phyloP scores from a whole-genome alignment of 2,888 invertebrate genomes.

The Escarpia spicata region DNA sequence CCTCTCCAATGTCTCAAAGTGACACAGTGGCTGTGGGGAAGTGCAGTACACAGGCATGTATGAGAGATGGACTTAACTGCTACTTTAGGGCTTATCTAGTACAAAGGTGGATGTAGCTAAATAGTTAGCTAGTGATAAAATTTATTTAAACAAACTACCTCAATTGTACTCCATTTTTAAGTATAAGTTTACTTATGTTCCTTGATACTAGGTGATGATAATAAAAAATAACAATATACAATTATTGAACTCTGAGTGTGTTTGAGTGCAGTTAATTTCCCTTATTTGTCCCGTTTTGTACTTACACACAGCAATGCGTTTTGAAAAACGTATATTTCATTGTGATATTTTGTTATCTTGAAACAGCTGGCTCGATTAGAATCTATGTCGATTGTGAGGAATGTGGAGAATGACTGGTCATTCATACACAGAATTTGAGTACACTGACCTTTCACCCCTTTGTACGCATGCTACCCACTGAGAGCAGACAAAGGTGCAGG shows the following conservation, averaged over 20 bases:
- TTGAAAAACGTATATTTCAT: not conserved
- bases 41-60: no score
- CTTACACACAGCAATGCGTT: no score
- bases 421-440: not conserved
- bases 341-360: not conserved
- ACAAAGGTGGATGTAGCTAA: not conserved
- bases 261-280: no score
- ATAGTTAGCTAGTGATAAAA: no score
- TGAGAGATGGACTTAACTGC: not conserved
- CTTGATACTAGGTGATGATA: no score
- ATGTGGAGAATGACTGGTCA: not conserved
- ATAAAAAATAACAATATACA: no score
- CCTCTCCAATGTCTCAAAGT: not conserved
- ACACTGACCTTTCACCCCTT: constrained; percentile 1
- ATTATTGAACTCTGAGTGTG: no score
- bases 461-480: not conserved
- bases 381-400: not conserved
- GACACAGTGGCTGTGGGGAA: not conserved
- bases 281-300: no score
- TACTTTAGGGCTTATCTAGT: not conserved
- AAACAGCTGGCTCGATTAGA: not conserved
- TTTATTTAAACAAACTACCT: no score
- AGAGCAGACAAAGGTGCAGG: not conserved
- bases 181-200: no score
- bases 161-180: no score